These are phyloP conservation scores for Meda fulgida DNA, from an alignment of 2,797 vertebrate species.

Conservation along the genomic window DNA sequence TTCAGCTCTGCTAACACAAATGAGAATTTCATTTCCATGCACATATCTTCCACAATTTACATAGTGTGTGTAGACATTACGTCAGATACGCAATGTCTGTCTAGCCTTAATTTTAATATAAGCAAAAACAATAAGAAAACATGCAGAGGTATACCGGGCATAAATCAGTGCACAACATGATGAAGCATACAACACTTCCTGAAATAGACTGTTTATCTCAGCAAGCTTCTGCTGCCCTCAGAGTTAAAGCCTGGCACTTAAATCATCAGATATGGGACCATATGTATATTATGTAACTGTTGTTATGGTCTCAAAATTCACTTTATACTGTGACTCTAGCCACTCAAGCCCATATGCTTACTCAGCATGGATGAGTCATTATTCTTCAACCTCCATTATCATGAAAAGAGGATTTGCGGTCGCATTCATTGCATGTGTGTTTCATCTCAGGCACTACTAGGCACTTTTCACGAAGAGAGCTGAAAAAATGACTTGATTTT, in stretches of 20 bases:
- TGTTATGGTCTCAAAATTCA: conserved; percentile 17
- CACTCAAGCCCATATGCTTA: conserved; percentile 29
- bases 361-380: conserved; percentile 27
- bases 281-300: conserved; percentile 23
- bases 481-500: background rate
- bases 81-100: background rate
- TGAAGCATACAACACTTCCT: conserved; percentile 4
- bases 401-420: conserved; percentile 33
- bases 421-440: background rate
- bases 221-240: background rate
- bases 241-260: background rate
- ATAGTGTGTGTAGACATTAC: conserved; percentile 10
- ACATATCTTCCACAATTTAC: conserved; percentile 1
- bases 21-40: background rate
- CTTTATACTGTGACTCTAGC: conserved; percentile 27
- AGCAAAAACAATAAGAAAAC: background rate
- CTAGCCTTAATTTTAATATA: background rate
- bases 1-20: conserved; percentile 14
- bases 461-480: background rate
- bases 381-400: conserved; percentile 33
- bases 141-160: background rate
- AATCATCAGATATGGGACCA: conserved; percentile 11
- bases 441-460: background rate
- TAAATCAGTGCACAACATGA: background rate
- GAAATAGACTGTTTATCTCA: conserved; percentile 15